phyloP scores from a whole-genome alignment of 2,888 invertebrate species.

The Galerucella nymphaeae region DNA sequence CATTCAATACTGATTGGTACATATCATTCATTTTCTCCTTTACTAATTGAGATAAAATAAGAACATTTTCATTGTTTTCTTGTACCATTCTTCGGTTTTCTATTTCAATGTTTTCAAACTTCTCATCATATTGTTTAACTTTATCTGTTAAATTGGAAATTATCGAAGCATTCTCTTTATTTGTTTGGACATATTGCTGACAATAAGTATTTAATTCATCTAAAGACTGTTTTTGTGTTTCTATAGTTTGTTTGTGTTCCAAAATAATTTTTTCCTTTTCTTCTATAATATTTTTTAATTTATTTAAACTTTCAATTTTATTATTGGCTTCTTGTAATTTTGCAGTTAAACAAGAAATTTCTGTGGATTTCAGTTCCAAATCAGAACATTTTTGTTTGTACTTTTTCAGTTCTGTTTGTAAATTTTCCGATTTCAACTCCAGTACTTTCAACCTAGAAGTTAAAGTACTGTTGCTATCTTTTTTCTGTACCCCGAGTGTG shows the following conservation, averaged over 20 bases:
- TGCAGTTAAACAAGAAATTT: conserved; percentile 32
- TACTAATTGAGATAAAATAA: conserved; percentile 45
- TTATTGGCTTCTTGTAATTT: conserved; percentile 32
- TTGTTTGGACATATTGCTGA: conserved; percentile 18
- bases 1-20: conserved; percentile 55
- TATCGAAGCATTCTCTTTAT: neutral
- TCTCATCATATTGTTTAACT: conserved; percentile 40
- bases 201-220: conserved; percentile 43
- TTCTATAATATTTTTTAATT: conserved; percentile 37
- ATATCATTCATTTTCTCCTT: conserved; percentile 59
- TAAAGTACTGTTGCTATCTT: conserved; percentile 52
- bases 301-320: conserved; percentile 37
- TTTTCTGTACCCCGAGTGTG: conserved; percentile 60
- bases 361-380: conserved; percentile 38
- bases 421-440: conserved; percentile 61
- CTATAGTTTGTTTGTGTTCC: conserved; percentile 41
- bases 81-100: conserved; percentile 36
- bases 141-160: conserved; percentile 25
- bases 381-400: conserved; percentile 43
- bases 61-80: conserved; percentile 21
- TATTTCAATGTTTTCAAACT: conserved; percentile 33
- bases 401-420: conserved; percentile 51
- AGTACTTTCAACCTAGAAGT: conserved; percentile 61
- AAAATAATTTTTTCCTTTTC: conserved; percentile 34
- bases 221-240: conserved; percentile 42